Base-by-base conservation (phyloP, 2,797 vertebrate species). In the Acrossocheilus fasciatus region DNA sequence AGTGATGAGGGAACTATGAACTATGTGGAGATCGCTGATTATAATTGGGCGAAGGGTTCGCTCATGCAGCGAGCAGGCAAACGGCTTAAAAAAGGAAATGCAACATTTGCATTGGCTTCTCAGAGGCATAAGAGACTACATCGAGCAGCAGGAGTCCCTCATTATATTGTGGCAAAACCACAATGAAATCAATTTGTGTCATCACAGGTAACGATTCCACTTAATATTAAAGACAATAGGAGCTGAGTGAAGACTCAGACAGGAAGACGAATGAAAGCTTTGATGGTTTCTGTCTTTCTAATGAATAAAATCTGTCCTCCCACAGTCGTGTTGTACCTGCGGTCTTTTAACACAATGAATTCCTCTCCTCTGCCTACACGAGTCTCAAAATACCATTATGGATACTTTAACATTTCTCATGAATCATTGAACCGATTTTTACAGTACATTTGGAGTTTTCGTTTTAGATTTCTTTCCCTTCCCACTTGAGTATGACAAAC, bases 21-120 rank as follows among this genome's bases (percentile, higher is more conserved):
- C 78, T 81, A 52, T 82, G 77, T 81, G 66, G 76, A 88, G 88
- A 82, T 91, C 36, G 54, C 78, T 89, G 87, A 88, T 90, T 84
- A 83, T 89, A 90, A 89, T 89, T 85, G 80, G 88, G 80, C 76
- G 75, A 86, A 83, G 83, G 68, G 82, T 87, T 47, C 57, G 84
- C 64, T 88, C 82, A 88, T 70, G 86, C 79, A 73, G 64, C 34
- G 74, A 77, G 79, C 57, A 83, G 85, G 70, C 86, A 88, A 88
- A 87, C n/a, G 62, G 66, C 78, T 88, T 75, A 82, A 41, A 66
- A 85, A 86, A 50, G 54, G 72, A 81, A 69, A 82, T 62, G 23
- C 70, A 77, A 76, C 20, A 70, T 62, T 82, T 86, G 85, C 66
- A 76, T 54, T 85, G 41, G 50, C 54, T 34, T 87, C 45, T 82